Percentiles rank a stretch among this genome's conserved stretches.
Evolutionary conservation across 2,888 invertebrate genomes (phyloP).

Genomic region (Piscicola geometra): DNA sequence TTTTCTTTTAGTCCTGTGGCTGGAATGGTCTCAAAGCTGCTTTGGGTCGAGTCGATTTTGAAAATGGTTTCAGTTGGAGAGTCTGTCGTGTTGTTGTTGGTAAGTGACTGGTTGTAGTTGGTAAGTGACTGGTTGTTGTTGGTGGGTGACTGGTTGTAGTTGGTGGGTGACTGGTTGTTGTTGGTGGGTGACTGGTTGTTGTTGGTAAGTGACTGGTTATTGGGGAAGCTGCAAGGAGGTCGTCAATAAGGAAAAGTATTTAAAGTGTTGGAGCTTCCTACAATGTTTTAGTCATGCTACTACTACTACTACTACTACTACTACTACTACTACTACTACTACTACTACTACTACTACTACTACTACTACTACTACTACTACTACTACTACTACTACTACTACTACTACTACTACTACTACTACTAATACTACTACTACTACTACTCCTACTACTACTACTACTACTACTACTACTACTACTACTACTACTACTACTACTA

Average conservation of each 20-base stretch:
- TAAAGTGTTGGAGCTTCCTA: too few relatives aligned
- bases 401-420: slow-evolving; percentile 18
- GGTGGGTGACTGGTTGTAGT: too few relatives aligned
- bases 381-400: slow-evolving; percentile 25
- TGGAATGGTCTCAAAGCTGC: neutral
- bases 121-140: too few relatives aligned
- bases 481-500: slow-evolving; percentile 37
- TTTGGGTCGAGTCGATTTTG: neutral
- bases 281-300: slow-evolving; percentile 29
- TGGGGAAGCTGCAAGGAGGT: too few relatives aligned
- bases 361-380: slow-evolving; percentile 17
- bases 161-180: too few relatives aligned
- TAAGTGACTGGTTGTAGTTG: too few relatives aligned
- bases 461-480: slow-evolving; percentile 36
- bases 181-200: too few relatives aligned
- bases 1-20: neutral
- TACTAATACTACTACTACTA: slow-evolving; percentile 30
- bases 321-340: slow-evolving; percentile 38
- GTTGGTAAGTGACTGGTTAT: too few relatives aligned
- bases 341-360: slow-evolving; percentile 22
- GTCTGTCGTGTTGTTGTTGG: too few relatives aligned
- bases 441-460: slow-evolving; percentile 37
- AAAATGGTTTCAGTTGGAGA: neutral
- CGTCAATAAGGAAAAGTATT: too few relatives aligned
- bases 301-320: slow-evolving; percentile 36